These are phyloP conservation scores for Drosophila willistoni DNA, from an alignment of 1,140 invertebrate species.

Conservation along the genomic window DNA sequence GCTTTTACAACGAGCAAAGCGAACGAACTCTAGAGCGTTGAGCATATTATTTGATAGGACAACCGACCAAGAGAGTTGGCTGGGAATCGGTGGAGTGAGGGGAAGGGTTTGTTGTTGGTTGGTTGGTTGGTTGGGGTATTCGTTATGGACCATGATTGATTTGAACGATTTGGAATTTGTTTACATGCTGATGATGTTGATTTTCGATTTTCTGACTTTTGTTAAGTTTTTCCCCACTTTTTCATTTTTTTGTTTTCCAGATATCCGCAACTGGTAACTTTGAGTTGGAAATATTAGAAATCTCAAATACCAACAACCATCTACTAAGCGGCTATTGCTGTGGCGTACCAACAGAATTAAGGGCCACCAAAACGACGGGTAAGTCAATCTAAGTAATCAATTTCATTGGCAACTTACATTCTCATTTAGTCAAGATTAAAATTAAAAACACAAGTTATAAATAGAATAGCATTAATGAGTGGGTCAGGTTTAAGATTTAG, in stretches of 20 bases:
- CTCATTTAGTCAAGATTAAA: neutral
- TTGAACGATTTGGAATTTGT: slow-evolving; percentile 69
- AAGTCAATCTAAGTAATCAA: slow-evolving; percentile 29
- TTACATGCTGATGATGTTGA: slow-evolving; percentile 54
- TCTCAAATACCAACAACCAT: slow-evolving; percentile 93
- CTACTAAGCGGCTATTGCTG: slow-evolving; percentile 92
- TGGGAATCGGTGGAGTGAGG: neutral
- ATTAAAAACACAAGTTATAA: no score
- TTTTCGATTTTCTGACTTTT: slow-evolving; percentile 36
- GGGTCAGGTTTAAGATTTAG: no score
- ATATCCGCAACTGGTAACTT: slow-evolving; percentile 89
- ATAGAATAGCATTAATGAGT: no score
- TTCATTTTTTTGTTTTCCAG: slow-evolving; percentile 41
- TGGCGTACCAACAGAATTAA: slow-evolving; percentile 85
- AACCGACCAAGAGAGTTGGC: neutral
- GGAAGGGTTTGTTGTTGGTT: no score
- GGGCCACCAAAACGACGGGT: slow-evolving; percentile 84
- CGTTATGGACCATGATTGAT: slow-evolving; percentile 60
- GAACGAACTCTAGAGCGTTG: slow-evolving; percentile 64
- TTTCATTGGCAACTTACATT: neutral
- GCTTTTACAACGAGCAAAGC: slow-evolving; percentile 67
- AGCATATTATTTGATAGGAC: slow-evolving; percentile 69
- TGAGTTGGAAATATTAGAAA: slow-evolving; percentile 95
- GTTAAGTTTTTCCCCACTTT: slow-evolving; percentile 18
- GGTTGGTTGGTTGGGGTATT: neutral